Base-by-base conservation (phyloP, 2,113 vertebrate species). In the Xyliphius kryptos region DNA sequence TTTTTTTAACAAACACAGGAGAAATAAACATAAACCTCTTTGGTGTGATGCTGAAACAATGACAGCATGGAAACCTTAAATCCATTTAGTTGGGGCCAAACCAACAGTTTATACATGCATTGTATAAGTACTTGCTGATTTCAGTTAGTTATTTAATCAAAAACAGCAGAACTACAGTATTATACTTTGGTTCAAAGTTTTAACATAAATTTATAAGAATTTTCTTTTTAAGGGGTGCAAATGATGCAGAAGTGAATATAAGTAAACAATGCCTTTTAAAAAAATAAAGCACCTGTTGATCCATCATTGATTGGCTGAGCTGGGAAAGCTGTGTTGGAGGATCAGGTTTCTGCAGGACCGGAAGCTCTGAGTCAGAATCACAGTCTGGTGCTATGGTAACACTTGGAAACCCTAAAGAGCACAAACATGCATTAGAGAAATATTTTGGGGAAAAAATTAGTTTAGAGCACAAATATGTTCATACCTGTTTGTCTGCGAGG, bases 351-450 rank as follows among this genome's bases (percentile, higher is more conserved):
- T 86, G 83, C 19, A 79, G 70, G 14, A 86, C 76, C 54, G 85
- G 88, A 63, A 84, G 72, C 6, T 82, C 79, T 40, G 84, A 83
- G 73, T 85, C 83, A 69, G 79, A 67, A 57, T 83, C 82, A 81
- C 77, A 79, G 68, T 85, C 79, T 56, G 92, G 95, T 66, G 93
- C 94, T 76, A 90, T 62, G 8, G 95, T 98, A 63, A 97, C 84
- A 73, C 87, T 93, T 4, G 90, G 91, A 74, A 93, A 91, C 13
- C 91, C 95, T 97, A 32, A 32, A 70, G 0, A 43, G 46, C 16
- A 43, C 17, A 76, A 77, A 77, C 43, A 69, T 59, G 77, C 66
- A 77, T 16, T n/a, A 7, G 2, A 38, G 6, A 9, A 38, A 48
- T 6, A 12, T n/a, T 50, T 37, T 38, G 2, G 5, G 2, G 46